These are phyloP conservation scores for Lochmaea crataegi DNA, from an alignment of 2,888 invertebrate species.

Conservation along the genomic window DNA sequence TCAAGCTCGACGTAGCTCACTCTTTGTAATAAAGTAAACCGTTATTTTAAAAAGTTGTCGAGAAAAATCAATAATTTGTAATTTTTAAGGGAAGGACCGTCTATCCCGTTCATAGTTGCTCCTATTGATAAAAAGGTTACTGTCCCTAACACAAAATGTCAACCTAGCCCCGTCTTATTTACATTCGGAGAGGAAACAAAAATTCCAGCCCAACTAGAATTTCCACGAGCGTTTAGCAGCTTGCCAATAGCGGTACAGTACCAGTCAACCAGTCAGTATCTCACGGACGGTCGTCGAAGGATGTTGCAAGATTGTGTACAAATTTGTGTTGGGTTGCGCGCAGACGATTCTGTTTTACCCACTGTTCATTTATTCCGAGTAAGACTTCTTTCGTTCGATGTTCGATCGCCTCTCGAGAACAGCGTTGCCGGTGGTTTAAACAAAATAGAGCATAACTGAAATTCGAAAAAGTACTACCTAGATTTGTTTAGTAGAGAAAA, in stretches of 20 bases:
- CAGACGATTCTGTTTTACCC: constrained; percentile 15
- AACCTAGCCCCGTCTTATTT: neutral
- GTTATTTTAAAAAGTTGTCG: neutral
- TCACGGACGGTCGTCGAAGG: neutral
- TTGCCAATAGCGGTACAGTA: neutral
- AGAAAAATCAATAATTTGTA: neutral
- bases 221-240: constrained; percentile 1
- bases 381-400: constrained; percentile 15
- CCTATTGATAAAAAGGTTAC: constrained; percentile 1
- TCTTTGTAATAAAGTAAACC: neutral
- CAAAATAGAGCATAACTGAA: constrained; percentile 3
- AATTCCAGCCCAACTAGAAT: neutral
- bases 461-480: neutral
- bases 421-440: constrained; percentile 4
- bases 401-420: constrained; percentile 13
- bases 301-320: constrained; percentile 7
- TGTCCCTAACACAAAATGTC: neutral
- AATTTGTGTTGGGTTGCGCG: neutral
- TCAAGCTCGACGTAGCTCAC: neutral
- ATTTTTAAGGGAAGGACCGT: neutral
- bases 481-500: neutral
- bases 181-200: neutral
- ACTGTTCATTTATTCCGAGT: constrained; percentile 16
- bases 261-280: no score
- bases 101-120: neutral